phyloP scores from a whole-genome alignment of 2,888 invertebrate species.

The Drosophila falleni region DNA sequence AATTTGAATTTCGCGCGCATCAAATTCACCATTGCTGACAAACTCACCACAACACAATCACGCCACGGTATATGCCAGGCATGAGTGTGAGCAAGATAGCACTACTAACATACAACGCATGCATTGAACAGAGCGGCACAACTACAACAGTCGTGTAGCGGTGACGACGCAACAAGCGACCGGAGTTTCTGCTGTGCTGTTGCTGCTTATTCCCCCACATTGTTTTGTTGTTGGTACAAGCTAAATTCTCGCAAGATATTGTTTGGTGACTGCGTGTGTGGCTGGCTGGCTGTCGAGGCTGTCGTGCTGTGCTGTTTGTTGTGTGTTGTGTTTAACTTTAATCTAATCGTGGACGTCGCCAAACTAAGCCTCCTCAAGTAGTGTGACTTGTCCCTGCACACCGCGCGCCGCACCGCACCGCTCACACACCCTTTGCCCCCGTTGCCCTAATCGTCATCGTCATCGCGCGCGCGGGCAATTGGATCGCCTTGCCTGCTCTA shows the following conservation, averaged over 20 bases:
- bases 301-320: constrained; percentile 21
- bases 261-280: constrained; percentile 39
- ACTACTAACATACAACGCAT: background rate
- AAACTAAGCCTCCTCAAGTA: constrained; percentile 49
- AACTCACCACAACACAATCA: constrained; percentile 34
- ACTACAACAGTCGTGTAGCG: constrained; percentile 6
- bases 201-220: constrained; percentile 30
- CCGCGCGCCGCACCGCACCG: background rate
- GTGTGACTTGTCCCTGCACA: constrained; percentile 23
- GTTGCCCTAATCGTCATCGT: background rate
- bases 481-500: constrained; percentile 18
- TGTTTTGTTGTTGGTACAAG: constrained; percentile 36
- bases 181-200: constrained; percentile 15
- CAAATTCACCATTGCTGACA: constrained; percentile 26
- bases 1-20: constrained; percentile 21
- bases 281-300: constrained; percentile 17
- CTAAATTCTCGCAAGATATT: constrained; percentile 31
- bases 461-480: constrained; percentile 32
- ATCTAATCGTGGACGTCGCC: constrained; percentile 47
- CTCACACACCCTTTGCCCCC: background rate
- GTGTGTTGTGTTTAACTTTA: constrained; percentile 45
- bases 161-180: constrained; percentile 57
- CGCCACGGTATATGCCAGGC: background rate
- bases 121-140: constrained; percentile 28
- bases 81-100: constrained; percentile 23